These are phyloP conservation scores for Heteronetta atricapilla DNA, from an alignment of 2,113 vertebrate genomes.

Conservation along the genomic window DNA sequence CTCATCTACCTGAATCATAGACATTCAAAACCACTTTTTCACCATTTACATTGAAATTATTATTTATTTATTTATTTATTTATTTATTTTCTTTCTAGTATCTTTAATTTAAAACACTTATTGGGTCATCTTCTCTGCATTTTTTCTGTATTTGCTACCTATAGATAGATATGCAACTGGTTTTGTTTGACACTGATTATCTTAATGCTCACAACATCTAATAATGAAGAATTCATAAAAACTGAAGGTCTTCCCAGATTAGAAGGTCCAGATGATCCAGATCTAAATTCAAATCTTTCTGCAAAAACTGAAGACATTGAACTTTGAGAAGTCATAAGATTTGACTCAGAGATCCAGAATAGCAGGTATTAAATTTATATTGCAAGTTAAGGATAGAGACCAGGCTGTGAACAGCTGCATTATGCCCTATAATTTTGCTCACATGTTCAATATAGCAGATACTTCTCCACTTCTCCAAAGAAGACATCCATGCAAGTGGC, in stretches of 20 bases:
- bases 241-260: not conserved
- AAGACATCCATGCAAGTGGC: accelerated
- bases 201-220: not conserved
- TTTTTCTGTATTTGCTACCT: not conserved
- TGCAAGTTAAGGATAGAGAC: not conserved
- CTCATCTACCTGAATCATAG: not conserved
- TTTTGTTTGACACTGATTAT: not conserved
- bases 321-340: not conserved
- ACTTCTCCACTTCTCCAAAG: not conserved
- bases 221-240: not conserved
- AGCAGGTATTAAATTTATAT: accelerated
- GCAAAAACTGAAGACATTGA: not conserved
- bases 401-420: not conserved
- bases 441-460: not conserved
- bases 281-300: not conserved
- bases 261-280: not conserved
- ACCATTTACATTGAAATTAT: not conserved
- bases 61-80: too few species aligned
- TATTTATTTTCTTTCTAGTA: too few species aligned
- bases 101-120: not conserved
- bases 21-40: not conserved
- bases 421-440: not conserved
- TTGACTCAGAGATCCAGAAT: not conserved
- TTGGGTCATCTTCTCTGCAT: not conserved
- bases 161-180: not conserved